phyloP scores from a whole-genome alignment of 2,113 vertebrate genomes.

The Tylochromis polylepis region DNA sequence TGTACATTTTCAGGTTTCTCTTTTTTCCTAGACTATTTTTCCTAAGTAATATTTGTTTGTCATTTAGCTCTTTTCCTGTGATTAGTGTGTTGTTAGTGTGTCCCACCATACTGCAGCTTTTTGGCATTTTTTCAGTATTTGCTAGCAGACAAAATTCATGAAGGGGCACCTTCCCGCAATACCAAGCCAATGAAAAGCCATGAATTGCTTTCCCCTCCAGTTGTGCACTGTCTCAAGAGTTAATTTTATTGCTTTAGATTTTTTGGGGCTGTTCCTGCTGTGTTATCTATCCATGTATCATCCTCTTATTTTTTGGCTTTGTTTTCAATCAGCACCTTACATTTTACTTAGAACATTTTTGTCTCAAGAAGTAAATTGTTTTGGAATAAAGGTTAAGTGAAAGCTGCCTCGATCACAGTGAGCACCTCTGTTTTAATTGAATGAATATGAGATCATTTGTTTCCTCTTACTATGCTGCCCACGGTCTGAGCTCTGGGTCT shows the following conservation, averaged over 20 bases:
- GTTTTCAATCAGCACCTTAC: not conserved
- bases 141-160: not conserved
- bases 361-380: not conserved
- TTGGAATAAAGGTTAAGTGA: not conserved
- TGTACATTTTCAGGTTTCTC: not conserved
- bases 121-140: not conserved
- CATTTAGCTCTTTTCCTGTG: not conserved
- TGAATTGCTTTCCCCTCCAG: not conserved
- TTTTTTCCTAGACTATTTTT: not conserved
- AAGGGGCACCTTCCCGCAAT: not conserved
- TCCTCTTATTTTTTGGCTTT: not conserved
- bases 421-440: not conserved
- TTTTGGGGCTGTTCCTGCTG: not conserved
- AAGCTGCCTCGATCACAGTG: not conserved
- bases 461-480: not conserved
- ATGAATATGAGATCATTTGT: not conserved
- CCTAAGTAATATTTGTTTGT: not conserved
- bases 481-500: not conserved
- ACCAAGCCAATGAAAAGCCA: not conserved
- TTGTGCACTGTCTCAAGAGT: not conserved
- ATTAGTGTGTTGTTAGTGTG: not conserved
- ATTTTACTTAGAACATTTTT: not conserved
- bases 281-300: not conserved
- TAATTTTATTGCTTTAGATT: not conserved
- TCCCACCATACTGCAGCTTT: not conserved